phyloP scores from a whole-genome alignment of 2,888 invertebrate species.

The Quadriops clusia region DNA sequence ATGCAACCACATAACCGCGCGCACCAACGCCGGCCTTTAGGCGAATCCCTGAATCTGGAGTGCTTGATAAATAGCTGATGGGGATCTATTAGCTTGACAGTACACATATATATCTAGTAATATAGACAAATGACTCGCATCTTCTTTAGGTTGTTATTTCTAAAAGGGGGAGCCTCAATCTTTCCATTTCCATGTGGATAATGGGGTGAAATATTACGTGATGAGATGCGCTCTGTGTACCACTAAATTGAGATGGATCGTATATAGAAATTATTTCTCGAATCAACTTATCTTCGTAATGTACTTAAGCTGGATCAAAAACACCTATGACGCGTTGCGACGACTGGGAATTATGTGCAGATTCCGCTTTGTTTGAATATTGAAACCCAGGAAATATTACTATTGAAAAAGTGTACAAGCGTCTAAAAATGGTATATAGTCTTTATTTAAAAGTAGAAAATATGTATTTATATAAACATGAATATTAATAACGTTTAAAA shows the following conservation, averaged over 20 bases:
- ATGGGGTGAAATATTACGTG: conserved; percentile 28
- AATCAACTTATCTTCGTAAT: not conserved
- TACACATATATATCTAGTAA: conserved; percentile 23
- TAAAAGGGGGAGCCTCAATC: conserved; percentile 22
- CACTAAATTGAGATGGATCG: conserved; percentile 6
- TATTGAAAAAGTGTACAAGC: too few relatives aligned
- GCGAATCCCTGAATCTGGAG: too few relatives aligned
- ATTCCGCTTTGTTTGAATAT: not conserved
- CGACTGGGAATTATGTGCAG: not conserved
- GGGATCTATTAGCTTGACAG: conserved; percentile 20
- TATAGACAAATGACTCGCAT: conserved; percentile 28
- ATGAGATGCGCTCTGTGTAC: conserved; percentile 17
- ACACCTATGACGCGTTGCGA: not conserved
- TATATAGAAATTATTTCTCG: not conserved
- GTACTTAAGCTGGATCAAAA: not conserved
- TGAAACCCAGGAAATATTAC: too few relatives aligned
- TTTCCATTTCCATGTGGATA: conserved; percentile 26
- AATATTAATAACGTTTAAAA: too few relatives aligned
- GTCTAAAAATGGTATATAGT: too few relatives aligned
- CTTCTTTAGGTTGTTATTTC: conserved; percentile 29
- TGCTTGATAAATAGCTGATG: conserved; percentile 20
- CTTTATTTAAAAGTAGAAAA: too few relatives aligned
- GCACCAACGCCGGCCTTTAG: too few relatives aligned
- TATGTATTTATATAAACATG: too few relatives aligned
- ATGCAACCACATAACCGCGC: too few relatives aligned